These are phyloP conservation scores for Phymanthus crucifer DNA, from an alignment of 92 coral and sea anemone genomes.

Conservation along the genomic window DNA sequence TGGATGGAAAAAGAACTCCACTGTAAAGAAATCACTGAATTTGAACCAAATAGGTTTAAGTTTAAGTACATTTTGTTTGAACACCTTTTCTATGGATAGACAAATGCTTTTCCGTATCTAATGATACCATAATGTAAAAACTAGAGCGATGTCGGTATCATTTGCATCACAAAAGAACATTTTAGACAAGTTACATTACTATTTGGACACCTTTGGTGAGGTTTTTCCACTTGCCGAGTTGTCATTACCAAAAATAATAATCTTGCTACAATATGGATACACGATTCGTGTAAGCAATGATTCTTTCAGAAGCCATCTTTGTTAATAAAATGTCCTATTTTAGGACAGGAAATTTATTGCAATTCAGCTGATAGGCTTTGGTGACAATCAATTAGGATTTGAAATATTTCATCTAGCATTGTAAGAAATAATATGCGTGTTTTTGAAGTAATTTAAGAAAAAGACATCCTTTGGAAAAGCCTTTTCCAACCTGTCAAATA, in stretches of 20 bases:
- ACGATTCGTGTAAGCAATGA: not conserved
- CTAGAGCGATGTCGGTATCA: not conserved
- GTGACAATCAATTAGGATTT: no score
- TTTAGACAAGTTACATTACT: not conserved
- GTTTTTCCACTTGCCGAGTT: not conserved
- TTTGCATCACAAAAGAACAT: constrained; percentile 2
- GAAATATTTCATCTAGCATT: no score
- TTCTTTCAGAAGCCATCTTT: not conserved
- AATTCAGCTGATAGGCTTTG: no score
- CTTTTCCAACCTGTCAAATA: no score
- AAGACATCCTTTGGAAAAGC: no score
- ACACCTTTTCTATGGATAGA: not conserved
- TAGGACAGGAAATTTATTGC: no score
- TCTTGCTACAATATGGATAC: not conserved
- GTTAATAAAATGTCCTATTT: no score
- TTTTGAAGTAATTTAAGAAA: no score
- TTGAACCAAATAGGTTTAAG: not conserved
- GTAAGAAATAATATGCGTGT: no score
- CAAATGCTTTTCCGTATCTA: not conserved
- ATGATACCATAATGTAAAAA: not conserved
- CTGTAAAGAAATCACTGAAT: not conserved
- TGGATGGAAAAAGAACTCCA: not conserved
- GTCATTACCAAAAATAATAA: not conserved
- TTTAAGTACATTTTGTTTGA: not conserved
- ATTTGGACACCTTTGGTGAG: not conserved